Evolutionary conservation across 2,113 vertebrate species (phyloP).

Genomic region (Ondatra zibethicus): DNA sequence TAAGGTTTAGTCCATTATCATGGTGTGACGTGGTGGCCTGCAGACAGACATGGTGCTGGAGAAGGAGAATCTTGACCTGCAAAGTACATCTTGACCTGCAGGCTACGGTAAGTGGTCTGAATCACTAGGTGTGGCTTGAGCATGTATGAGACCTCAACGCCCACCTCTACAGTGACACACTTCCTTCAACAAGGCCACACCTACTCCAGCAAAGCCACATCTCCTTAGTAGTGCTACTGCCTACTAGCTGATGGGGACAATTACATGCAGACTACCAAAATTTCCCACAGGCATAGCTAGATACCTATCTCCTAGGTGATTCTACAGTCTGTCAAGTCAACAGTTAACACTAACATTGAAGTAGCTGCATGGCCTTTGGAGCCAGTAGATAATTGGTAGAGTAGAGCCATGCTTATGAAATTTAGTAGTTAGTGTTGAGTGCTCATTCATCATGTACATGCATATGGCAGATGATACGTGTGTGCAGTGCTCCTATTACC

Average conservation of each 20-base stretch:
- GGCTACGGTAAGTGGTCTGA: neutral
- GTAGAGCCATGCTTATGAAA: neutral
- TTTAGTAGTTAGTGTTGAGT: slow-evolving; percentile 45
- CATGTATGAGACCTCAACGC: neutral
- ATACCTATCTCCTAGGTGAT: neutral
- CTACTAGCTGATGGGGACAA: neutral
- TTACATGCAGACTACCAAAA: neutral
- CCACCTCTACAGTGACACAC: neutral
- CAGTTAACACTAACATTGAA: neutral
- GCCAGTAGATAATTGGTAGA: neutral
- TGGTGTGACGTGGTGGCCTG: neutral
- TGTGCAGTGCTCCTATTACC: neutral
- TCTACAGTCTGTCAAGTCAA: neutral
- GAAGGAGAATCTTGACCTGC: neutral
- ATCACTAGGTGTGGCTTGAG: neutral
- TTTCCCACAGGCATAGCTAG: neutral
- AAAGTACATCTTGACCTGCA: neutral
- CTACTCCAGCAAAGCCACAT: neutral
- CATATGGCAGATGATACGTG: neutral
- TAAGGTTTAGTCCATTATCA: neutral
- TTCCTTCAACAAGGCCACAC: neutral
- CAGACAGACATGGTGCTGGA: neutral
- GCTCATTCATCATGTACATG: neutral
- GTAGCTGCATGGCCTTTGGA: neutral
- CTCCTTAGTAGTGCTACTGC: neutral